Evolutionary conservation across 2,113 vertebrate genomes (phyloP), one percentile per base, ranked within the genome.

Genomic region (Atherinomorus stipes): DNA sequence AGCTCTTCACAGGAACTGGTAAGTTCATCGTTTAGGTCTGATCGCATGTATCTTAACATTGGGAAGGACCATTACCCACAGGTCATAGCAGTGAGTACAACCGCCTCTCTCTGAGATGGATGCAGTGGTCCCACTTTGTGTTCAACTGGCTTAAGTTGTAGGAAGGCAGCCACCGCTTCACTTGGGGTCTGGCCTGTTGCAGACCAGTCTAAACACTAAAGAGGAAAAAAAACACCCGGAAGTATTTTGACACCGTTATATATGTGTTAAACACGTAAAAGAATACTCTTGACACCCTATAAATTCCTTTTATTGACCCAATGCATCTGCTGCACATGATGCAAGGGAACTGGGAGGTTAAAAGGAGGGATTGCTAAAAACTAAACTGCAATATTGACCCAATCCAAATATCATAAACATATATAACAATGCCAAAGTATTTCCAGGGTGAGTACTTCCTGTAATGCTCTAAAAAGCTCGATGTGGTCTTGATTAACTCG

Each of bases 61-160:
- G n/a, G 22, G 23, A 50, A 49, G 53, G 64, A 59, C 79, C 85
- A 9, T 82, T 65, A 67, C 82, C 84, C 84, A 79, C 58, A 90
- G 91, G 68, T 90, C 87, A 91, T 88, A 90, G 80, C 87, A 76
- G 84, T 88, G 28, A 54, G 50, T 56, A 44, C 12, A 58, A 58
- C 78, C 44, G 76, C 60, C 60, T 62, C 70, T 67, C 44, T 40
- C 53, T 60, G 49, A 31, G 40, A 73, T 34, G 4, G 60, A 76
- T 50, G 47, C 66, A 60, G 28, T n/a, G 57, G 56, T 74, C 72
- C 42, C 64, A 51, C 47, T 40, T 74, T 44, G 26, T 61, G 31
- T 74, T 64, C 64, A 50, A 11, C 11, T 12, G 64, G 26, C 52
- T 74, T 22, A 44, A 58, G 28, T 38, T 47, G 25, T 0, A 52